Evolutionary conservation across 1,140 invertebrate species (phyloP).

Genomic region (Phymastichus coffea): DNA sequence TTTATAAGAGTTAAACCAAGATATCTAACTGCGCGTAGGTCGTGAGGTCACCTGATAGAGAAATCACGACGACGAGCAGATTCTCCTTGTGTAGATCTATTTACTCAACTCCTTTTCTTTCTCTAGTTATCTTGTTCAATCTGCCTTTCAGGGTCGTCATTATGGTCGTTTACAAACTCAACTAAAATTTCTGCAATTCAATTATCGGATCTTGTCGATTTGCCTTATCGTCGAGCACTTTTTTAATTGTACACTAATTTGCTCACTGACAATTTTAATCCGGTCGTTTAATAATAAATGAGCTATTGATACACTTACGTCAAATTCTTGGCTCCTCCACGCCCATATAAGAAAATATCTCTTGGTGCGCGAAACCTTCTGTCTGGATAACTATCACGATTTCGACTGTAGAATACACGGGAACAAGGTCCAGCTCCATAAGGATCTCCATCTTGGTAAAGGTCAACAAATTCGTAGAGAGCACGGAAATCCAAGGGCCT

Average conservation of each 20-base stretch:
- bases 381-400: constrained; percentile 57
- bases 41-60: background rate
- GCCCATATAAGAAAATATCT: constrained; percentile 83
- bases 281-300: too few species aligned
- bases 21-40: constrained; percentile 2
- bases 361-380: constrained; percentile 70
- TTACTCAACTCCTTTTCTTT: too few species aligned
- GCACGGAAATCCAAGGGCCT: constrained; percentile 81
- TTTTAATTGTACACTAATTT: too few species aligned
- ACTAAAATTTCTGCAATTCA: too few species aligned
- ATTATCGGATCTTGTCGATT: too few species aligned
- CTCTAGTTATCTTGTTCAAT: too few species aligned
- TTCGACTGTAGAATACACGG: constrained; percentile 65
- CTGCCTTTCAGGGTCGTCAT: too few species aligned
- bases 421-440: constrained; percentile 69
- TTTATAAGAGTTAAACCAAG: constrained; percentile 26
- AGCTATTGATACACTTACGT: constrained; percentile 61
- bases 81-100: too few species aligned
- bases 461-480: constrained; percentile 87
- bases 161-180: too few species aligned
- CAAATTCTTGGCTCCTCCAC: constrained; percentile 78
- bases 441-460: constrained; percentile 79
- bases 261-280: too few species aligned
- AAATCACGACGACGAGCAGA: too few species aligned
- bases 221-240: too few species aligned